Percentiles rank a stretch among this genome's conserved stretches.
Conservation (phyloP, 1,140 invertebrate genomes). For the Patella vulgata region DNA sequence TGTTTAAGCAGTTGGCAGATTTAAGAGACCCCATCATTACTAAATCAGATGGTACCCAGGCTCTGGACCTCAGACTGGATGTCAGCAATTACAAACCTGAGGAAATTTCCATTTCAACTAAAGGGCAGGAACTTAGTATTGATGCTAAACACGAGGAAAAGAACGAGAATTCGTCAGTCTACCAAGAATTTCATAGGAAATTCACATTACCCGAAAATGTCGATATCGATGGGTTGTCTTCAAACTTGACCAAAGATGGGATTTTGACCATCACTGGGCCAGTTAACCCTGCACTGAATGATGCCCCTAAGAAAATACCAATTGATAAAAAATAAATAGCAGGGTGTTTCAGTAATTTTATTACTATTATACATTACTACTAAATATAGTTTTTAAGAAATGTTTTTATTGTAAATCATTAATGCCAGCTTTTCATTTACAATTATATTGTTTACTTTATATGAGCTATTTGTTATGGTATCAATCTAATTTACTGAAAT, state of each 20-base stretch:
- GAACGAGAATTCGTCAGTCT: constrained; percentile 76
- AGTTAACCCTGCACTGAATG: too few relatives aligned
- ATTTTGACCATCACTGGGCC: constrained; percentile 72
- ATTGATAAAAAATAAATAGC: too few relatives aligned
- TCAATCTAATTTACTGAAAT: too few relatives aligned
- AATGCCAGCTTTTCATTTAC: too few relatives aligned
- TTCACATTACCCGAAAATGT: constrained; percentile 62
- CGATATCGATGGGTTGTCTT: constrained; percentile 54
- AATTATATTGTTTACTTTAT: too few relatives aligned
- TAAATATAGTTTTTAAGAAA: too few relatives aligned
- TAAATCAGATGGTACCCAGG: constrained; percentile 28
- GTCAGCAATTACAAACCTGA: constrained; percentile 83
- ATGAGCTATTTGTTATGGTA: too few relatives aligned
- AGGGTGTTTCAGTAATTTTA: too few relatives aligned
- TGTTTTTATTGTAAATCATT: too few relatives aligned
- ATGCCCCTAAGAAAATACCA: too few relatives aligned
- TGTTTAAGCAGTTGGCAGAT: constrained; percentile 6
- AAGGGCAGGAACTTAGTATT: constrained; percentile 80
- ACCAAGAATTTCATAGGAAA: constrained; percentile 75
- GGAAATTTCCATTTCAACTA: constrained; percentile 85
- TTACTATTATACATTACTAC: too few relatives aligned
- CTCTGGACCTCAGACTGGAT: constrained; percentile 72
- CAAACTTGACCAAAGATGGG: constrained; percentile 54
- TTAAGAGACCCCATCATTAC: constrained; percentile 13
- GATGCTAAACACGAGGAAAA: constrained; percentile 87